A percentile compares a stretch with the other conserved stretches of the same genome.
Evolutionary conservation across 2,113 vertebrate species (phyloP).

Genomic region (Apteryx owenii): DNA sequence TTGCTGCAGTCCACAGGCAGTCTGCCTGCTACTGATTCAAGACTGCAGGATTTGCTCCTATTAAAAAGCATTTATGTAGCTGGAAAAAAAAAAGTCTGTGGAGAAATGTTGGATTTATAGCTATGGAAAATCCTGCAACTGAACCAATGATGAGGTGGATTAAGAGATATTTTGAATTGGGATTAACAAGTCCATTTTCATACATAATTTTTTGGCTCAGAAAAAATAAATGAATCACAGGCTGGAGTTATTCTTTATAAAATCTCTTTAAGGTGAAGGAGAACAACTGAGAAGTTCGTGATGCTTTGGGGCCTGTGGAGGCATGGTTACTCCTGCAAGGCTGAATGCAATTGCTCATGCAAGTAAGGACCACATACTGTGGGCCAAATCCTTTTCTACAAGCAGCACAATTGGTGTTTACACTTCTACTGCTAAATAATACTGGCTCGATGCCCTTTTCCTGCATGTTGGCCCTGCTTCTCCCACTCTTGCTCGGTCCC

Average conservation of each 20-base stretch:
- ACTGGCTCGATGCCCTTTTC: not conserved
- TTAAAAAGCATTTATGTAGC: conserved; percentile 40
- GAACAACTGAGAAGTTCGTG: not conserved
- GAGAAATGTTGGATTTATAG: conserved; percentile 21
- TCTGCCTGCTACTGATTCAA: conserved; percentile 34
- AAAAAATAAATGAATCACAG: not conserved
- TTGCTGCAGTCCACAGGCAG: not conserved
- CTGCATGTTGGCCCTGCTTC: not conserved
- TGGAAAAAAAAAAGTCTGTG: not conserved
- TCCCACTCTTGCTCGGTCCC: not conserved
- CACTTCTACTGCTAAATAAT: not conserved
- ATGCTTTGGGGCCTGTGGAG: not conserved
- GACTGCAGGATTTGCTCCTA: not conserved
- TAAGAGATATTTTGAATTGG: conserved; percentile 34
- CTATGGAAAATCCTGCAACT: conserved; percentile 28
- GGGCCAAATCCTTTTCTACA: not conserved
- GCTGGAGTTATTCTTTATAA: not conserved
- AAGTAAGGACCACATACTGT: not conserved
- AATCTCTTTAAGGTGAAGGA: not conserved
- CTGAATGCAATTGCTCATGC: not conserved
- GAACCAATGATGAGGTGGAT: not conserved
- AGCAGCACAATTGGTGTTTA: not conserved
- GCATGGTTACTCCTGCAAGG: not conserved
- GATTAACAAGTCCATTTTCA: conserved; percentile 29
- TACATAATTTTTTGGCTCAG: not conserved